These are phyloP conservation scores for Drosophila pseudoobscura DNA, from an alignment of 1,140 invertebrate genomes.

Conservation along the genomic window DNA sequence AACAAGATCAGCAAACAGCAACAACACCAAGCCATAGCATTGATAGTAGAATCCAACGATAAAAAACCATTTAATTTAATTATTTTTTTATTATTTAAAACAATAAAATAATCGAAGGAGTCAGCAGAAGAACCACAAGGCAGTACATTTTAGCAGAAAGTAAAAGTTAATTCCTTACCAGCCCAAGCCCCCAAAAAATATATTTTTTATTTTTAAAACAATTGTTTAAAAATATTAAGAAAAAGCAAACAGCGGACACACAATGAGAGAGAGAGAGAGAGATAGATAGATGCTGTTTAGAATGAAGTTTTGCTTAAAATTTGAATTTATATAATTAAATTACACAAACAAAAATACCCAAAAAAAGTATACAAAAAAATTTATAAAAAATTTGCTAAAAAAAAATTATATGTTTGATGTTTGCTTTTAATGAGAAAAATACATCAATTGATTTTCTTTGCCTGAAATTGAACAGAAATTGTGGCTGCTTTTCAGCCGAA, in stretches of 20 bases:
- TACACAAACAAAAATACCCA: conserved; percentile 47
- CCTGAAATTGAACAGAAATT: conserved; percentile 14
- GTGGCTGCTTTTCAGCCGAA: conserved; percentile 4
- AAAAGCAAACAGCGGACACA: conserved; percentile 20
- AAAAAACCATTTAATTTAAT: conserved; percentile 11
- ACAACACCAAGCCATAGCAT: conserved; percentile 48
- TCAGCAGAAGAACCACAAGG: neutral
- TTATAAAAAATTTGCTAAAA: conserved; percentile 63
- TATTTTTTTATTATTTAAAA: conserved; percentile 40
- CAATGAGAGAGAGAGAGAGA: conserved; percentile 27
- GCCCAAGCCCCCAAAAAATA: conserved; percentile 13
- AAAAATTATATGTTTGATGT: conserved; percentile 76
- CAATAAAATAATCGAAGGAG: conserved; percentile 42
- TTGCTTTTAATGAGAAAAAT: conserved; percentile 65
- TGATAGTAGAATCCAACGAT: conserved; percentile 43
- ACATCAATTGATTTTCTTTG: conserved; percentile 53
- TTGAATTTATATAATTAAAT: conserved; percentile 69
- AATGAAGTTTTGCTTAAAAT: conserved; percentile 53
- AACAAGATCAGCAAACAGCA: conserved; percentile 65
- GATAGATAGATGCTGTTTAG: conserved; percentile 49
- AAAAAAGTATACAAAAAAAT: conserved; percentile 69
- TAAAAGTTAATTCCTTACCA: conserved; percentile 9
- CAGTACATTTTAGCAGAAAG: conserved; percentile 26
- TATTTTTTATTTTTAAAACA: conserved; percentile 76
- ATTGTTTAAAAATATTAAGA: conserved; percentile 78